A percentile compares a stretch with the other conserved stretches of the same genome.
phyloP scores from a whole-genome alignment of 2,113 vertebrate genomes.

The Ia io region DNA sequence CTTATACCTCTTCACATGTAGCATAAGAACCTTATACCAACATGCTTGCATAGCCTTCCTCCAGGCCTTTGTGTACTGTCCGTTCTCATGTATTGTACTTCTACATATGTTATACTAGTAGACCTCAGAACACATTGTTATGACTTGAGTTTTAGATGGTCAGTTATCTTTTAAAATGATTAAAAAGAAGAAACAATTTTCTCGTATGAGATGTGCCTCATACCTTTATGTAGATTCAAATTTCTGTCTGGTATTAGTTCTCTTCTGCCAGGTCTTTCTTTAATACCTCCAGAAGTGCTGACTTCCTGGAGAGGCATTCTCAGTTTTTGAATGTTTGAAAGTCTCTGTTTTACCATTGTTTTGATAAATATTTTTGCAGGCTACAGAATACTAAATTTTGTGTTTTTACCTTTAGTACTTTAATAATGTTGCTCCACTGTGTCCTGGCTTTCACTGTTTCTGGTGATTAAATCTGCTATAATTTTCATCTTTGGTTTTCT shows the following conservation, averaged over 20 bases:
- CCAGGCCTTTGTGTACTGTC: background rate
- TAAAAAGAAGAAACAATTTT: background rate
- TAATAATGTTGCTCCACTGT: background rate
- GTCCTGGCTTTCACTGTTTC: background rate
- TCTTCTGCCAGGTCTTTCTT: background rate
- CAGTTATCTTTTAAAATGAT: background rate
- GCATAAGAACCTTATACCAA: background rate
- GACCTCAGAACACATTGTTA: background rate
- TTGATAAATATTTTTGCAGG: background rate
- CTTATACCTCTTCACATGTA: background rate
- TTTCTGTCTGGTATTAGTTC: background rate
- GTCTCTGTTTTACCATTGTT: background rate
- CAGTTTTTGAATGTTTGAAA: background rate
- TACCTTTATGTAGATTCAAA: background rate
- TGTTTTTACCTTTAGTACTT: background rate
- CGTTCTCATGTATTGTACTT: background rate
- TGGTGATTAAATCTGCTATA: background rate
- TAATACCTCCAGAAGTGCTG: background rate
- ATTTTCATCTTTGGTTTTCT: slow-evolving; percentile 2
- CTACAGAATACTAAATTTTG: background rate
- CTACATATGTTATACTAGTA: background rate
- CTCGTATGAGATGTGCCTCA: background rate
- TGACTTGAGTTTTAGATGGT: background rate
- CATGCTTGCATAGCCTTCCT: background rate
- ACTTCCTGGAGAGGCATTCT: background rate